Evolutionary conservation across 1,140 invertebrate species (phyloP).

Genomic region (Magallana angulata): DNA sequence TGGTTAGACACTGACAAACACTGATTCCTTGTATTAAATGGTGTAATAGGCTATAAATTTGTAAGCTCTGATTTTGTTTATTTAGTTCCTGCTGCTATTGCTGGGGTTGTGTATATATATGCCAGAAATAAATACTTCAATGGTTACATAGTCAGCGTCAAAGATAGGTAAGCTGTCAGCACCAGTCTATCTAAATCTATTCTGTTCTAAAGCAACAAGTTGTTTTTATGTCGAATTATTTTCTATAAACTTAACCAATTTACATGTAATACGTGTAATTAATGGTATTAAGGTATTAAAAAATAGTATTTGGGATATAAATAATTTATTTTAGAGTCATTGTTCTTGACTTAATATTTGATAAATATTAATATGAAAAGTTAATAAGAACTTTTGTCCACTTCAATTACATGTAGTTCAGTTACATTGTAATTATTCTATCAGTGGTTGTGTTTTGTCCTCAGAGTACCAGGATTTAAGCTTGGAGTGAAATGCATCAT

Average conservation of each 20-base stretch:
- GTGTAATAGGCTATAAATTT: background rate
- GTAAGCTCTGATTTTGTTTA: background rate
- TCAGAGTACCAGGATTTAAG: conserved; percentile 59
- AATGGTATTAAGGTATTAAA: too few species aligned
- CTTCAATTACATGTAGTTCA: too few species aligned
- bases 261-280: too few species aligned
- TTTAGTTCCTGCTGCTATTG: conserved; percentile 55
- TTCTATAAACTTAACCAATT: too few species aligned
- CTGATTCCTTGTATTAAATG: background rate
- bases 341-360: too few species aligned
- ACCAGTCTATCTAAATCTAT: too few species aligned
- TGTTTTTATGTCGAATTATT: too few species aligned
- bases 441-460: conserved; percentile 14
- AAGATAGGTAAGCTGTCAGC: conserved; percentile 52
- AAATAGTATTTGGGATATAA: too few species aligned
- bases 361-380: too few species aligned
- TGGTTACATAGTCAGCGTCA: conserved; percentile 53
- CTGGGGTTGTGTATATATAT: conserved; percentile 60
- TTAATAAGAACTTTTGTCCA: too few species aligned
- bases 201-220: too few species aligned
- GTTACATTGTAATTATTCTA: background rate
- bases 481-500: conserved; percentile 40
- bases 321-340: too few species aligned
- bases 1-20: background rate
- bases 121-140: conserved; percentile 56